Conservation (phyloP, 2,113 vertebrate species). For the Plecotus auritus region DNA sequence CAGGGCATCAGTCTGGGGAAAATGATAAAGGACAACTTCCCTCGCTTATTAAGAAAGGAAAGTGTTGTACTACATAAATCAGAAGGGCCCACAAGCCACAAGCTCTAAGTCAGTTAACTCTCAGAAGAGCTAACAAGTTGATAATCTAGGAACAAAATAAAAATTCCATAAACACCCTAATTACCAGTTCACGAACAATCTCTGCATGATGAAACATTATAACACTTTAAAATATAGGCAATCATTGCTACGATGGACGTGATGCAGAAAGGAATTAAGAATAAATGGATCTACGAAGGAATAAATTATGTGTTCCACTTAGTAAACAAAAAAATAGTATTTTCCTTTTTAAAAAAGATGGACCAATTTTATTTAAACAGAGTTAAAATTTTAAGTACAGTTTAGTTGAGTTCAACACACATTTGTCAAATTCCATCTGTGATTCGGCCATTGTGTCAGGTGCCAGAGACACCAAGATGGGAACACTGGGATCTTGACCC, state of each 20-base stretch:
- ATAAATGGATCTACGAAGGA: not conserved
- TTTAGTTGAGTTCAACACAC: conserved; percentile 12
- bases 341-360: not conserved
- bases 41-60: not conserved
- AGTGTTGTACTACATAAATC: not conserved
- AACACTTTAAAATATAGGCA: not conserved
- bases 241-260: not conserved
- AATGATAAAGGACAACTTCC: not conserved
- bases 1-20: not conserved
- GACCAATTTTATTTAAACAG: not conserved
- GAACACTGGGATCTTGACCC: not conserved
- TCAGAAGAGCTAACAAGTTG: not conserved
- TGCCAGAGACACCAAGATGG: not conserved
- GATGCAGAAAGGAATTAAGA: not conserved
- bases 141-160: not conserved
- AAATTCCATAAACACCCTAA: not conserved
- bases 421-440: not conserved
- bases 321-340: not conserved
- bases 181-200: not conserved
- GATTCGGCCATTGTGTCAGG: not conserved
- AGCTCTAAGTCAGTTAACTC: not conserved
- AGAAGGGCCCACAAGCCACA: not conserved
- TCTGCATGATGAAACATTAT: not conserved
- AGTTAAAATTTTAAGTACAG: not conserved
- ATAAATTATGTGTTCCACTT: not conserved